Evolutionary conservation across 2,113 vertebrate species (phyloP).

Genomic region (Pandion haliaetus): DNA sequence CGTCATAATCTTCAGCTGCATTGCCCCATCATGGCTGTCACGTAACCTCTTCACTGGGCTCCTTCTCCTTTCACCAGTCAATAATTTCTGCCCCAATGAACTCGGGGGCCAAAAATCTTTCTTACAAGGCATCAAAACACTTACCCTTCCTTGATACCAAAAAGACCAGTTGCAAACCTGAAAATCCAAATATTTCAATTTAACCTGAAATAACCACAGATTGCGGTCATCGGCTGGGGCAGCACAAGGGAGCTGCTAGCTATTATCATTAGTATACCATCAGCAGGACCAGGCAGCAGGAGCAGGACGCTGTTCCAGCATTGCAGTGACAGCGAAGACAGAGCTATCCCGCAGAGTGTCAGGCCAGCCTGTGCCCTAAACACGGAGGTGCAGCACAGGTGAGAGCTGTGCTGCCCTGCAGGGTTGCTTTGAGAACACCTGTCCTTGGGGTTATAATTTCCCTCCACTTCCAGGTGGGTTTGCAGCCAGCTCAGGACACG

Average conservation of each 20-base stretch:
- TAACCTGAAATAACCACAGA: background rate
- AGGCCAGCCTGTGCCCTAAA: background rate
- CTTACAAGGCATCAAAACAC: background rate
- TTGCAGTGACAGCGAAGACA: background rate
- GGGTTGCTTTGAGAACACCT: background rate
- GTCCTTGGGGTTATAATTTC: background rate
- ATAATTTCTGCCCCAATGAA: background rate
- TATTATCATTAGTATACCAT: rapidly evolving
- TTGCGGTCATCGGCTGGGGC: background rate
- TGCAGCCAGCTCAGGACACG: background rate
- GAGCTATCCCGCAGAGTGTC: background rate
- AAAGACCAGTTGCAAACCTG: background rate
- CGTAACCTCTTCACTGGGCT: rapidly evolving
- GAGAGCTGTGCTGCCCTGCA: background rate
- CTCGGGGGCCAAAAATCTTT: background rate
- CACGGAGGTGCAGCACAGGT: background rate
- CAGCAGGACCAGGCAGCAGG: background rate
- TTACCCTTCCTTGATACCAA: background rate
- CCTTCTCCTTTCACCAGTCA: background rate
- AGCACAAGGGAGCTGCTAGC: background rate
- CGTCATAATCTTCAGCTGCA: background rate
- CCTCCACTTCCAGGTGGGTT: background rate
- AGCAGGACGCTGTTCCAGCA: background rate
- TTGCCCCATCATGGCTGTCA: background rate
- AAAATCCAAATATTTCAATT: background rate